Evolutionary conservation across 2,797 vertebrate genomes (phyloP).

Genomic region (Vireo griseus): DNA sequence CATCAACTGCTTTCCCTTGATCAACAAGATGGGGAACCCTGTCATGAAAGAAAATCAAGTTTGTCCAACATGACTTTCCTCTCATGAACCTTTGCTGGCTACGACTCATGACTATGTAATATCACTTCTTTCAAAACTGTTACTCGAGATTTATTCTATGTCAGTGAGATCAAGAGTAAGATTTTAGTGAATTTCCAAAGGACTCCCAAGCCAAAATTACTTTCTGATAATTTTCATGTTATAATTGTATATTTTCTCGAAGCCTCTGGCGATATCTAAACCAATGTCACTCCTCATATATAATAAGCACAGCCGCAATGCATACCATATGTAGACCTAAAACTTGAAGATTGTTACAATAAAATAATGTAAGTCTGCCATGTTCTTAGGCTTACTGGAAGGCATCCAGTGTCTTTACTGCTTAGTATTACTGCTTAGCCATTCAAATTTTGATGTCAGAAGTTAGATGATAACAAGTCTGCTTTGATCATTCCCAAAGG

Average conservation of each 20-base stretch:
- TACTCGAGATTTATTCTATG: neutral
- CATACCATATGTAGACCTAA: neutral
- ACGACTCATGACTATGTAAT: neutral
- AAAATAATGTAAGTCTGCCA: neutral
- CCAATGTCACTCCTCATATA: neutral
- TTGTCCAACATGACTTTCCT: neutral
- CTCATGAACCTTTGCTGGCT: neutral
- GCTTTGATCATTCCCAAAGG: neutral
- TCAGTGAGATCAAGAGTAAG: neutral
- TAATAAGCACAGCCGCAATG: neutral
- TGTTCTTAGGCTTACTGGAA: neutral
- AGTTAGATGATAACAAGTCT: neutral
- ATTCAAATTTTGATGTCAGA: neutral
- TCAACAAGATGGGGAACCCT: neutral
- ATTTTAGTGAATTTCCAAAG: neutral
- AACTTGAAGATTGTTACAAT: neutral
- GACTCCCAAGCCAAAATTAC: neutral
- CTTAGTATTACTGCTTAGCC: neutral
- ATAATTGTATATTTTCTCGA: neutral
- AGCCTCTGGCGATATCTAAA: neutral
- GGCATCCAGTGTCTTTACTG: neutral
- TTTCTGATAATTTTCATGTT: neutral
- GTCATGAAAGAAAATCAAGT: neutral
- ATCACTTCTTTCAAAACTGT: neutral
- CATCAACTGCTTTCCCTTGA: neutral